These are phyloP conservation scores for Heliconius nattereri DNA, from an alignment of 1,140 invertebrate species.

Conservation along the genomic window DNA sequence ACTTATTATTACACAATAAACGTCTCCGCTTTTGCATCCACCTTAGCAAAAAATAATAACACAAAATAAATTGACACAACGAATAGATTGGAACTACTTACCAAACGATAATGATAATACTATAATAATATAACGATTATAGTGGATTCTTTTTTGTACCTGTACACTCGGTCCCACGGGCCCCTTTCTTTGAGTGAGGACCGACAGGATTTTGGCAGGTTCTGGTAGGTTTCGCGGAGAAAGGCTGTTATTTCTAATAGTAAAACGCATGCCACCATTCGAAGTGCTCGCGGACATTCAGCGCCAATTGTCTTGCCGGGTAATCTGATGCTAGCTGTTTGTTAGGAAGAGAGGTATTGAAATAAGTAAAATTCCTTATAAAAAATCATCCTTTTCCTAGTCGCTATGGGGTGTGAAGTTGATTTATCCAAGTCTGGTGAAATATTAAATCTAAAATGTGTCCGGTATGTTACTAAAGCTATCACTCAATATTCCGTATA, in stretches of 20 bases:
- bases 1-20: slow-evolving; percentile 80
- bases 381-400: too few species aligned
- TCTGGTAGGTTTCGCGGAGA: slow-evolving; percentile 96
- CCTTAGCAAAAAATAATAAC: slow-evolving; percentile 78
- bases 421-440: too few species aligned
- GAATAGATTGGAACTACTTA: slow-evolving; percentile 64
- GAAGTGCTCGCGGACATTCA: slow-evolving; percentile 94
- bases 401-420: too few species aligned
- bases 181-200: slow-evolving; percentile 87
- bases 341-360: not conserved
- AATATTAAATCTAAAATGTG: too few species aligned
- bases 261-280: slow-evolving; percentile 95
- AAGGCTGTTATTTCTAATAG: slow-evolving; percentile 98
- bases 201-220: slow-evolving; percentile 87
- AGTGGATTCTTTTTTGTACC: slow-evolving; percentile 58
- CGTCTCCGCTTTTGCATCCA: slow-evolving; percentile 79
- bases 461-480: too few species aligned
- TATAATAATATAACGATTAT: slow-evolving; percentile 39
- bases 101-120: slow-evolving; percentile 50
- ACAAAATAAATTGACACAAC: slow-evolving; percentile 74
- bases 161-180: slow-evolving; percentile 90
- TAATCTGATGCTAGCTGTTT: slow-evolving; percentile 90
- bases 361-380: too few species aligned
- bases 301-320: slow-evolving; percentile 86
- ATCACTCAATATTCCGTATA: too few species aligned